Percentiles rank a stretch among this genome's conserved stretches.
phyloP scores from a whole-genome alignment of 2,797 vertebrate genomes.

The Podarcis lilfordi region DNA sequence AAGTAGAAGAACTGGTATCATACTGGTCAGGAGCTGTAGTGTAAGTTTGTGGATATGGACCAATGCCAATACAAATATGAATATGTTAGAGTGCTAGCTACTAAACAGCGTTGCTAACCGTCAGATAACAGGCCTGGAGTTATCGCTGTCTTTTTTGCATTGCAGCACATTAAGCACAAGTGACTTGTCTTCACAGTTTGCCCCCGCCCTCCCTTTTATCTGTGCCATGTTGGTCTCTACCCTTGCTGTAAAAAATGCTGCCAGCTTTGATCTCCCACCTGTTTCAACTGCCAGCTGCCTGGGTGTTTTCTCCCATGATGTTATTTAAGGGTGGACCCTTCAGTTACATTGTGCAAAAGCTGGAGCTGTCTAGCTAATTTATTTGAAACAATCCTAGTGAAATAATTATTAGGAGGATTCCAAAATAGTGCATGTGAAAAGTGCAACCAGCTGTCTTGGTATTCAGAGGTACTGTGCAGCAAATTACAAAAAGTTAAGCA shows the following conservation, averaged over 20 bases:
- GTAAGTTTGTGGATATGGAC: neutral
- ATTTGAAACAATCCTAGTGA: slow-evolving; percentile 1
- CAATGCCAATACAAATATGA: neutral
- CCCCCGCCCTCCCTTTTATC: slow-evolving; percentile 14
- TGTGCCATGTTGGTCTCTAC: slow-evolving; percentile 3
- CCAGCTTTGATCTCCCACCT: slow-evolving; percentile 31
- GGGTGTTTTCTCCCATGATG: neutral
- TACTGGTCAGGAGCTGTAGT: neutral
- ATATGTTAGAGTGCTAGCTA: neutral
- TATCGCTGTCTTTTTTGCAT: neutral
- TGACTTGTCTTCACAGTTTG: neutral
- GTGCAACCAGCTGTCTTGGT: neutral
- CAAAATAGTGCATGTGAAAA: neutral
- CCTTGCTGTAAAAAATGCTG: slow-evolving; percentile 2
- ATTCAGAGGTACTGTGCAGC: neutral
- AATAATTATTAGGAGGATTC: slow-evolving; percentile 10
- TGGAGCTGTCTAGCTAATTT: neutral
- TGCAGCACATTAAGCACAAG: slow-evolving; percentile 21
- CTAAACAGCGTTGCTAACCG: neutral
- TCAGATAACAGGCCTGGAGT: slow-evolving; percentile 8
- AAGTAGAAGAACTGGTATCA: neutral
- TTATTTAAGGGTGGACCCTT: slow-evolving; percentile 9
- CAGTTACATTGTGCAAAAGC: neutral
- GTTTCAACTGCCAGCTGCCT: slow-evolving; percentile 16
- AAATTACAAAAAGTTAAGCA: neutral